phyloP scores from a whole-genome alignment of 1,140 invertebrate species.

The Drosophila prosaltans region DNA sequence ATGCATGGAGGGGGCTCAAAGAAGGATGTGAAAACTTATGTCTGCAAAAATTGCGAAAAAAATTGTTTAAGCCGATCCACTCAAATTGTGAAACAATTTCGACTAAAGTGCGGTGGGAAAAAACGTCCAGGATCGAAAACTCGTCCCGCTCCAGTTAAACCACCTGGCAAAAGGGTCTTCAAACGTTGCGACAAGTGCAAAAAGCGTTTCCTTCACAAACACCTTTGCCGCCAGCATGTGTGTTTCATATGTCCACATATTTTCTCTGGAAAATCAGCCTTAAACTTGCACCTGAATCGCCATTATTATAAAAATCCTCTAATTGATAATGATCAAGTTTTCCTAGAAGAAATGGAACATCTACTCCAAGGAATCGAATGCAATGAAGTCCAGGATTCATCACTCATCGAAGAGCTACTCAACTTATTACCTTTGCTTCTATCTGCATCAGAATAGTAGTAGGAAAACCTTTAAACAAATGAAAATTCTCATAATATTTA shows the following conservation, averaged over 20 bases:
- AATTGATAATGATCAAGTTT: conserved; percentile 5
- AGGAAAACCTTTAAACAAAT: no score
- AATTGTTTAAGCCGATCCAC: background rate
- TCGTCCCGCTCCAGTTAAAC: background rate
- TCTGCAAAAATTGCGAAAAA: background rate
- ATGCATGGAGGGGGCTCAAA: background rate
- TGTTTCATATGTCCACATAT: background rate
- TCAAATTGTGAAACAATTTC: background rate
- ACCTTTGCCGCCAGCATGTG: background rate
- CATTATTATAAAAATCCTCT: background rate
- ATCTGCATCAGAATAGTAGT: background rate
- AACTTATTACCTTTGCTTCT: conserved; percentile 15
- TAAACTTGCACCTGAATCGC: background rate
- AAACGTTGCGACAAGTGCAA: background rate
- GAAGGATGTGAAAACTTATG: background rate
- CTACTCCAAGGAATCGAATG: conserved; percentile 33
- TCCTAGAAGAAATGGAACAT: conserved; percentile 39
- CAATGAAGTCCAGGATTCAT: conserved; percentile 20
- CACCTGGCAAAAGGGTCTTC: background rate
- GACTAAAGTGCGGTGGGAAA: no score
- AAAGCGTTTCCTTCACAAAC: background rate
- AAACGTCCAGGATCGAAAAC: no score
- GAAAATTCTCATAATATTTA: no score
- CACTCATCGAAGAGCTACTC: conserved; percentile 25
- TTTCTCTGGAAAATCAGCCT: background rate